Conservation (phyloP, 2,113 vertebrate genomes). For the Megaleporinus macrocephalus region DNA sequence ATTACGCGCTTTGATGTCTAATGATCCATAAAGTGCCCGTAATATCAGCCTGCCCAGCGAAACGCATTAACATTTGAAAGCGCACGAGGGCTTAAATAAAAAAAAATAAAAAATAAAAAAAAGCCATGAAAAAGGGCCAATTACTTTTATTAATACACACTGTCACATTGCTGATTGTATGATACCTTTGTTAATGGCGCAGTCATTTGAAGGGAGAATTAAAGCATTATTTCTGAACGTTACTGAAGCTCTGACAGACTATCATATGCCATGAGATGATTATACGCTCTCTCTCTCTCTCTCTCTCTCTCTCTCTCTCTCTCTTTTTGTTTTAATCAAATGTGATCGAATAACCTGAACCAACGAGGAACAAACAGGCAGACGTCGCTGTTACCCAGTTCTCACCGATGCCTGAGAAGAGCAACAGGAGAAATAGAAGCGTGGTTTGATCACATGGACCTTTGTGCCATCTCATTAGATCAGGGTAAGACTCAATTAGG, state of each 20-base stretch:
- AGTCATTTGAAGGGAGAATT: slow-evolving; percentile 31
- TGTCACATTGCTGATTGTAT: slow-evolving; percentile 37
- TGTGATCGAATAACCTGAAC: background rate
- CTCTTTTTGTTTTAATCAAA: background rate
- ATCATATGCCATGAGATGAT: slow-evolving; percentile 6
- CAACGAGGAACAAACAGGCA: slow-evolving; percentile 22
- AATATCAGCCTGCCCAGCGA: slow-evolving; percentile 50
- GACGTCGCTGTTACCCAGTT: slow-evolving; percentile 20
- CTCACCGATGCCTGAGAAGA: background rate
- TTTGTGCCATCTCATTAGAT: background rate
- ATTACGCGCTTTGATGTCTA: slow-evolving; percentile 60
- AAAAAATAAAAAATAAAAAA: slow-evolving; percentile 1
- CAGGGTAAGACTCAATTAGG: background rate
- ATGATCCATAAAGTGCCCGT: slow-evolving; percentile 52
- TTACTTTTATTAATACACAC: slow-evolving; percentile 44
- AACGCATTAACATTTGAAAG: slow-evolving; percentile 48
- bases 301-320: no score
- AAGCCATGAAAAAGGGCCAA: background rate
- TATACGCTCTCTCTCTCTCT: slow-evolving; percentile 21
- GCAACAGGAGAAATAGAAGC: background rate
- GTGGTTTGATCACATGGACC: background rate
- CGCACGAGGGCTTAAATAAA: slow-evolving; percentile 26
- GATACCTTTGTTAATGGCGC: slow-evolving; percentile 47
- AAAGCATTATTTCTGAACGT: slow-evolving; percentile 23
- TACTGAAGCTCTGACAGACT: background rate